phyloP scores from a whole-genome alignment of 2,888 invertebrate genomes.

The Dynastes grantii region DNA sequence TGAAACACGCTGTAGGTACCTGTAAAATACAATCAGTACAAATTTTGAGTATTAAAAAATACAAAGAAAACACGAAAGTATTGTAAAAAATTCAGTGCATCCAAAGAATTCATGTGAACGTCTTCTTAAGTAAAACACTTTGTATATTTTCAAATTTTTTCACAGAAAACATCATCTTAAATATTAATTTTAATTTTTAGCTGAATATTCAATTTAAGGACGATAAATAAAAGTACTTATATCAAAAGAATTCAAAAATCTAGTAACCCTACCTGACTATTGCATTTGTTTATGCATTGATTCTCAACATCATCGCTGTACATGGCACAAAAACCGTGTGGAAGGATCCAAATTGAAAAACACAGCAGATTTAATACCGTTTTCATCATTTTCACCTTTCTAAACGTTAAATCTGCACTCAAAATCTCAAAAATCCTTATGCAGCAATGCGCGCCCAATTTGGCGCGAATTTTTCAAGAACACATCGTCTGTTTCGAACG shows the following conservation, averaged over 20 bases:
- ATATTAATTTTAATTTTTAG: too few species aligned
- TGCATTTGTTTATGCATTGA: constrained; percentile 38
- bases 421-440: background rate
- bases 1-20: too few species aligned
- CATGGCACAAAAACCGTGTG: background rate
- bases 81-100: too few species aligned
- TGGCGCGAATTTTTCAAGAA: background rate
- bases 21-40: too few species aligned
- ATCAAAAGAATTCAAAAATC: too few species aligned
- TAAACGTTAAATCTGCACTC: background rate
- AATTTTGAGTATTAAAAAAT: too few species aligned
- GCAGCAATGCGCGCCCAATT: too few species aligned
- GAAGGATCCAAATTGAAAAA: constrained; percentile 1
- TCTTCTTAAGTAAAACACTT: too few species aligned
- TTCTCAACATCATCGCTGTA: constrained; percentile 29
- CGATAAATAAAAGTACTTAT: background rate
- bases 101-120: too few species aligned
- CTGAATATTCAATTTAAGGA: background rate
- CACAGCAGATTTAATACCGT: constrained; percentile 1
- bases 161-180: too few species aligned
- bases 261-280: constrained; percentile 28
- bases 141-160: too few species aligned
- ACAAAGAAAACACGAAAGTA: too few species aligned
- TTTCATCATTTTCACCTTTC: constrained; percentile 1
- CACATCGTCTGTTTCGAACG: background rate